Base-by-base conservation (phyloP, 2,113 vertebrate species). In the Nothocercus julius region DNA sequence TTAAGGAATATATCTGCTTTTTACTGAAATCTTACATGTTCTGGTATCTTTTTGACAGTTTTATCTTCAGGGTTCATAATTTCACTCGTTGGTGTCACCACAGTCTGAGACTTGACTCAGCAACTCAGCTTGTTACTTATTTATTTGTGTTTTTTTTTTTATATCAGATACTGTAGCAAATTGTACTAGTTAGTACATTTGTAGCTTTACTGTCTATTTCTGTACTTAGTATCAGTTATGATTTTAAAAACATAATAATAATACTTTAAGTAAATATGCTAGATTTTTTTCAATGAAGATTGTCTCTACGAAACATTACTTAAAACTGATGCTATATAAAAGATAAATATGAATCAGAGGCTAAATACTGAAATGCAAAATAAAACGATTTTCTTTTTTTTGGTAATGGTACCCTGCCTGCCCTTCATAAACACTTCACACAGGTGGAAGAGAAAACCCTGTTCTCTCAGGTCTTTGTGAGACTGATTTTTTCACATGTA, bases 321-420 rank as follows among this genome's bases (percentile, higher is more conserved):
- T 58, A 44, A 61, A 82, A 53, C 2, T 44, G 32, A 34, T 66
- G 6, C 1, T 36, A 22, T 34, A 45, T 7, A 58, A 25, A 42
- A 13, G 7, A 13, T n/a, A 51, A 34, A 2, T 13, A 44, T 0
- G 0, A 89, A 58, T 74, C 54, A 58, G 30, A 59, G 53, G 1
- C 34, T 59, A 13, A 6, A 21, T 21, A 9, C 30, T 67, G 45
- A 21, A 13, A 56, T 13, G 36, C 3, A 25, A 49, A 66, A 64
- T 8, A 2, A 67, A 92, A 63, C 3, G 45, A 45, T 45, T 47
- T 47, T 47, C 20, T 47, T 47, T 19, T 47, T 47, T 47, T 84
- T 87, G 79, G 15, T 7, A 51, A 28, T 14, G 16, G 42, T 47
- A 11, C 1, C 30, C 22, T 83, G 10, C 5, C 11, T 69, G 36